Conservation (phyloP, 2,888 invertebrate species). For the Drosophila acutilabella region DNA sequence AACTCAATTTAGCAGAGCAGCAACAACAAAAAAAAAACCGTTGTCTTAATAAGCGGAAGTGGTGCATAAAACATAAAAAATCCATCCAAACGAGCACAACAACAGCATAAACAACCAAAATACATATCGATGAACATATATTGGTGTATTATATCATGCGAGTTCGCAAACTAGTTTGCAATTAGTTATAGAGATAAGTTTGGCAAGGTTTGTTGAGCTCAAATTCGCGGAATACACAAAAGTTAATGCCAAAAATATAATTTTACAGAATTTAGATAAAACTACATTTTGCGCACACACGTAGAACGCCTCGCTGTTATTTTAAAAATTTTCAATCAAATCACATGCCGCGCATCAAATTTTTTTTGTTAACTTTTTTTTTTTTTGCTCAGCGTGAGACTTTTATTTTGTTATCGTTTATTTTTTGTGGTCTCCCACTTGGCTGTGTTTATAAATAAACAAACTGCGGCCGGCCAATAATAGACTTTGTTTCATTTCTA, state of each 20-base stretch:
- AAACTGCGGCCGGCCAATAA: conserved; percentile 20
- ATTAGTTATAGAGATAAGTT: conserved; percentile 17
- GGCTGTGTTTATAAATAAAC: conserved; percentile 38
- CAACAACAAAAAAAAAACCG: conserved; percentile 15
- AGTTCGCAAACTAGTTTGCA: conserved; percentile 20
- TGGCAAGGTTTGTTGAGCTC: not conserved
- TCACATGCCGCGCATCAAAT: conserved; percentile 41
- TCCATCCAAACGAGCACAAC: conserved; percentile 15
- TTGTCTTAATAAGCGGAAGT: conserved; percentile 54
- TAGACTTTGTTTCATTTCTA: conserved; percentile 4
- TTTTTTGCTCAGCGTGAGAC: conserved; percentile 47
- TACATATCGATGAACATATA: conserved; percentile 31
- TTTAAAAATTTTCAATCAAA: conserved; percentile 33
- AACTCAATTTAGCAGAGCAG: conserved; percentile 9
- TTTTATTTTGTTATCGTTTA: conserved; percentile 24
- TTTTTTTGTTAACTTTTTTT: conserved; percentile 28
- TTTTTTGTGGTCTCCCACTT: conserved; percentile 23
- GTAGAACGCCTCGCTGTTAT: not conserved
- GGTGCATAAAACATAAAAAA: conserved; percentile 59
- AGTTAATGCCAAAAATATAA: conserved; percentile 11
- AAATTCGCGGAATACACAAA: not conserved
- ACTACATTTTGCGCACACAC: conserved; percentile 3
- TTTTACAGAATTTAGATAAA: not conserved
- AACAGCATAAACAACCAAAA: conserved; percentile 13
- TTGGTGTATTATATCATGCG: conserved; percentile 16